Percentiles rank a stretch among this genome's conserved stretches.
phyloP scores from a whole-genome alignment of 2,797 vertebrate genomes.

The Otolemur crassicaudatus region DNA sequence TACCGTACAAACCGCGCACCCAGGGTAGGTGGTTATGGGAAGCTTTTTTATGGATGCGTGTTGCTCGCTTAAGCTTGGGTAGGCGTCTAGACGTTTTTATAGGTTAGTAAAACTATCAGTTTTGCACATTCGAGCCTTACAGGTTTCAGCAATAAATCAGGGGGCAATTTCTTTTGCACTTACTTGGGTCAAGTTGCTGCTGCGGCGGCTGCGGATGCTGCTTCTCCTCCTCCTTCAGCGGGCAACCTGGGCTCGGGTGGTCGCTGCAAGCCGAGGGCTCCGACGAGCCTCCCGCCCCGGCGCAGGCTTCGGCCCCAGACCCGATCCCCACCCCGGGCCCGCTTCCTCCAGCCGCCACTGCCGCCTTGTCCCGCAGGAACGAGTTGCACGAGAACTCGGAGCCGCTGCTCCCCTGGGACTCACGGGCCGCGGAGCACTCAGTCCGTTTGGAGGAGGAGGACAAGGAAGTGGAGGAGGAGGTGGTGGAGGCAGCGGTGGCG shows the following conservation, averaged over 20 bases:
- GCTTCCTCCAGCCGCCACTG: conserved; percentile 82
- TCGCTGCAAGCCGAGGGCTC: conserved; percentile 92
- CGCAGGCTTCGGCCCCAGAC: conserved; percentile 69
- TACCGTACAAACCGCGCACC: conserved; percentile 88
- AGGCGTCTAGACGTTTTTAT: conserved; percentile 99
- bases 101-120: conserved; percentile 99
- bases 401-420: conserved; percentile 90
- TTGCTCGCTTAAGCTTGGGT: conserved; percentile 91
- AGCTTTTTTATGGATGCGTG: conserved; percentile 91
- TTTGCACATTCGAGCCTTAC: conserved; percentile 97
- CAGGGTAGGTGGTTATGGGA: conserved; percentile 90
- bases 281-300: conserved; percentile 85
- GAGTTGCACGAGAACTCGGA: conserved; percentile 91
- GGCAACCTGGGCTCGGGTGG: conserved; percentile 92
- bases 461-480: conserved; percentile 88
- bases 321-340: conserved; percentile 58
- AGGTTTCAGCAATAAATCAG: conserved; percentile 98
- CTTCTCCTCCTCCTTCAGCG: conserved; percentile 96
- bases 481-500: conserved; percentile 85
- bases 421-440: conserved; percentile 89
- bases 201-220: conserved; percentile 91
- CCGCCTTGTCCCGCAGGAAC: conserved; percentile 89
- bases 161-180: conserved; percentile 94
- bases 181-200: conserved; percentile 99
- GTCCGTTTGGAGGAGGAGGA: conserved; percentile 90